Percentiles rank a stretch among this genome's conserved stretches.
Evolutionary conservation across 1,140 invertebrate genomes (phyloP).

Genomic region (Ericerus pela): DNA sequence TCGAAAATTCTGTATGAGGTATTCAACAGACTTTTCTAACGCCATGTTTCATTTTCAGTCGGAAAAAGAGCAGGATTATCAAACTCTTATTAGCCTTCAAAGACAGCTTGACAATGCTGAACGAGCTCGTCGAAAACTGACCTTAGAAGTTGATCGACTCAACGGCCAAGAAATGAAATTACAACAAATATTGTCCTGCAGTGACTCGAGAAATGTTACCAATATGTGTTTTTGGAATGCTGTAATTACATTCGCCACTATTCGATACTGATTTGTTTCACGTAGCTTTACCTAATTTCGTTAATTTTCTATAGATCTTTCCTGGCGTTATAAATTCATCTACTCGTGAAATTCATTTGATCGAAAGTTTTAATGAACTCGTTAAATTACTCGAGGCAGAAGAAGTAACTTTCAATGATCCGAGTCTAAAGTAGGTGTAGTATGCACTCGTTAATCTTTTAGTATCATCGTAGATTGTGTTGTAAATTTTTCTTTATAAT

Average conservation of each 20-base stretch:
- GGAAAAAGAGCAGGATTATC: slow-evolving; percentile 17
- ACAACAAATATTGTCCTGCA: slow-evolving; percentile 8
- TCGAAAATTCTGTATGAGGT: too few species aligned
- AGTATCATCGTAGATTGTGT: not conserved
- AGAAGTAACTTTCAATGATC: too few species aligned
- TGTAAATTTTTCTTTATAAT: not conserved
- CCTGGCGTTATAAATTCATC: not conserved
- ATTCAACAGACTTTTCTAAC: too few species aligned
- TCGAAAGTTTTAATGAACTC: not conserved
- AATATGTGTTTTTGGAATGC: slow-evolving; percentile 3
- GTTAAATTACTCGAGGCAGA: too few species aligned
- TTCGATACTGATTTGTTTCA: not conserved
- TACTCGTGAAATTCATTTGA: not conserved
- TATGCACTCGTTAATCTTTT: not conserved
- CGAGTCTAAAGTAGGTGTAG: too few species aligned
- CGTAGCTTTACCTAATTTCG: not conserved
- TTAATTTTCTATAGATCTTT: slow-evolving; percentile 1
- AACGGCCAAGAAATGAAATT: slow-evolving; percentile 12
- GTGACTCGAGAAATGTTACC: slow-evolving; percentile 1
- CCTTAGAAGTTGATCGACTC: slow-evolving; percentile 14
- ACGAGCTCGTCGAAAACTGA: slow-evolving; percentile 15
- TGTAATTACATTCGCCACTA: too few species aligned
- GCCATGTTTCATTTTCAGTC: too few species aligned
- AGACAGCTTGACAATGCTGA: slow-evolving; percentile 16
- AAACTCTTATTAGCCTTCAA: slow-evolving; percentile 10